phyloP scores from a whole-genome alignment of 2,888 invertebrate genomes.

The Digitonthophagus gazella region DNA sequence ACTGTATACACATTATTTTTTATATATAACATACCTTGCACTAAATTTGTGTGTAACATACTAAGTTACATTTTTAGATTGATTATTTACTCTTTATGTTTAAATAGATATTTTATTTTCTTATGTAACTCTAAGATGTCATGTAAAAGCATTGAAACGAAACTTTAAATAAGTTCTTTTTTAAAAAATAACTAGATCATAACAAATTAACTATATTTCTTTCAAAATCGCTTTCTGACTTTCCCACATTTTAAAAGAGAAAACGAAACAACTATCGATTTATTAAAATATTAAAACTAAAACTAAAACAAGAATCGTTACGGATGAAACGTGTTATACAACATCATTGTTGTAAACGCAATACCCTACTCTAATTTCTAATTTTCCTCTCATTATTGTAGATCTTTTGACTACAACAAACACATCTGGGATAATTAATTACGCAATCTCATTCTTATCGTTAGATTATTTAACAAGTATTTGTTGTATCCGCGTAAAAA shows the following conservation, averaged over 20 bases:
- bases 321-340: constrained; percentile 2
- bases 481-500: too few relatives aligned
- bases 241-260: not conserved
- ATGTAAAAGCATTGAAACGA: not conserved
- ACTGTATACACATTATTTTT: too few relatives aligned
- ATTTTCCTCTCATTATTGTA: not conserved
- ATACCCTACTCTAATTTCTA: not conserved
- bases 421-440: too few relatives aligned
- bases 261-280: not conserved
- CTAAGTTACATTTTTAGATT: too few relatives aligned
- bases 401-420: not conserved
- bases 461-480: not conserved
- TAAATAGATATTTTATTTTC: too few relatives aligned
- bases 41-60: too few relatives aligned
- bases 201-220: not conserved
- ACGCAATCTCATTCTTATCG: too few relatives aligned
- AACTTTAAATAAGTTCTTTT: too few relatives aligned
- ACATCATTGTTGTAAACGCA: constrained; percentile 2
- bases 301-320: constrained; percentile 9
- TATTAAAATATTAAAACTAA: too few relatives aligned
- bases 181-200: not conserved
- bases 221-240: not conserved
- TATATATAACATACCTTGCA: too few relatives aligned
- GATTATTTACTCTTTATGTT: too few relatives aligned
- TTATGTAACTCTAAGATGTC: too few relatives aligned